A percentile compares a stretch with the other conserved stretches of the same genome.
These are phyloP conservation scores for Neotragus pygmaeus DNA, from an alignment of 2,113 vertebrate genomes.

Conservation along the genomic window DNA sequence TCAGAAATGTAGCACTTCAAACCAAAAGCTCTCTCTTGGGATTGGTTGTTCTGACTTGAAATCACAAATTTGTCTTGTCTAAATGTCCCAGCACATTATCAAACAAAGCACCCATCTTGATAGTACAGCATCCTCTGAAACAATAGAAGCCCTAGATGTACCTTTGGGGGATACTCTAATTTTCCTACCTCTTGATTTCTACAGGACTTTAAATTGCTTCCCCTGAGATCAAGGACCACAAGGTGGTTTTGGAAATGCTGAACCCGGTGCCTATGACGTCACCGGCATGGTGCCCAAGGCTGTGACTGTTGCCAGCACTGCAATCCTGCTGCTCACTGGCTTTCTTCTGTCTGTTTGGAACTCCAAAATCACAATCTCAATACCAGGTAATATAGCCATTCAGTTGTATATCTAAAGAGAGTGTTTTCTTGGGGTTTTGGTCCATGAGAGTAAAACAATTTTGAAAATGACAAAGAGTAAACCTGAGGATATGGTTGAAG, in stretches of 20 bases:
- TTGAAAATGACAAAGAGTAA: neutral
- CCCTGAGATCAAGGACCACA: neutral
- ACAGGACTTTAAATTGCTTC: neutral
- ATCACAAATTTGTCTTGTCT: slow-evolving; percentile 79
- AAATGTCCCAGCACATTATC: slow-evolving; percentile 48
- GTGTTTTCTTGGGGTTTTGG: neutral
- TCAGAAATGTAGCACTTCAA: slow-evolving; percentile 77
- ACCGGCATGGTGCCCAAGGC: slow-evolving; percentile 60
- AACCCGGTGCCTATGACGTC: slow-evolving; percentile 72
- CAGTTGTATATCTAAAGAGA: neutral
- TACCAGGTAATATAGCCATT: slow-evolving; percentile 85
- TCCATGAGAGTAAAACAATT: neutral
- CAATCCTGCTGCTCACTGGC: slow-evolving; percentile 83
- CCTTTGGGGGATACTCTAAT: neutral
- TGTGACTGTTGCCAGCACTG: slow-evolving; percentile 61
- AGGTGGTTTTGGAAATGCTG: slow-evolving; percentile 76
- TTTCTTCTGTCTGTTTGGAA: slow-evolving; percentile 82
- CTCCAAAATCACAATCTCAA: slow-evolving; percentile 73
- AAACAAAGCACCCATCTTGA: slow-evolving; percentile 49
- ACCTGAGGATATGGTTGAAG: neutral
- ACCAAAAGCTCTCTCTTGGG: slow-evolving; percentile 60
- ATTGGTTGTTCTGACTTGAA: slow-evolving; percentile 84
- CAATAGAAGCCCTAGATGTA: neutral
- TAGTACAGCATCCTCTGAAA: neutral
- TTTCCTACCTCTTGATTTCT: neutral